Conservation (phyloP, 2,888 invertebrate genomes). For the Pyrochroa serraticornis region DNA sequence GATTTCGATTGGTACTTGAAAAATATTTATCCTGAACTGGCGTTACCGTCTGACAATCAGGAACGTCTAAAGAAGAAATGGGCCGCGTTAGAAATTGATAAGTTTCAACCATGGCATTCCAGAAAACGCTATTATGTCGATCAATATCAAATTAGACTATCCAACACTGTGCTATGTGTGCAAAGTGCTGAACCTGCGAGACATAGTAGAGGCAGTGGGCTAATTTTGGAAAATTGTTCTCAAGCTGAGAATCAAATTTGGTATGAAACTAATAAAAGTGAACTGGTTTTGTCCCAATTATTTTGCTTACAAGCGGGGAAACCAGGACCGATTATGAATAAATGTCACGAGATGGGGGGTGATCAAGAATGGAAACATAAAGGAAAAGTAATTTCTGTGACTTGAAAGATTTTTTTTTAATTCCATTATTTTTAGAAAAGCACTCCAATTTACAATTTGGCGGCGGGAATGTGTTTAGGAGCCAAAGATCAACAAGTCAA, state of each 20-base stretch:
- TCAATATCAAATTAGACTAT: slow-evolving; percentile 75
- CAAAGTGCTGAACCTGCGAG: slow-evolving; percentile 79
- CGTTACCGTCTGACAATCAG: slow-evolving; percentile 66
- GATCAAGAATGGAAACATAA: slow-evolving; percentile 92
- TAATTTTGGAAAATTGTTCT: slow-evolving; percentile 75
- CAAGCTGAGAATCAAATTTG: slow-evolving; percentile 78
- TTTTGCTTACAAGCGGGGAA: slow-evolving; percentile 83
- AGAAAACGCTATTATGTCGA: slow-evolving; percentile 77
- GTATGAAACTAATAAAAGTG: slow-evolving; percentile 83
- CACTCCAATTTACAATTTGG: slow-evolving; percentile 83
- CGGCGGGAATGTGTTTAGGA: slow-evolving; percentile 83
- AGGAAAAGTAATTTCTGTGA: slow-evolving; percentile 64
- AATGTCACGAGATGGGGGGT: slow-evolving; percentile 92
- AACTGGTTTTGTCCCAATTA: slow-evolving; percentile 81
- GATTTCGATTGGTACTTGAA: slow-evolving; percentile 88
- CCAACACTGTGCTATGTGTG: slow-evolving; percentile 76
- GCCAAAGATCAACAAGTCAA: slow-evolving; percentile 58
- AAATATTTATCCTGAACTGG: slow-evolving; percentile 82
- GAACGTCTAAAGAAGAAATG: slow-evolving; percentile 65
- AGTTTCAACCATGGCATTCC: slow-evolving; percentile 84
- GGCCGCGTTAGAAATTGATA: slow-evolving; percentile 67
- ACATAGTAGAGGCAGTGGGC: slow-evolving; percentile 72
- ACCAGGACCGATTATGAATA: slow-evolving; percentile 72
- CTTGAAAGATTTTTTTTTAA: slow-evolving; percentile 6
- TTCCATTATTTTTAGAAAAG: slow-evolving; percentile 62